phyloP scores from a whole-genome alignment of 2,797 vertebrate genomes.

The Phylloscopus collybita region DNA sequence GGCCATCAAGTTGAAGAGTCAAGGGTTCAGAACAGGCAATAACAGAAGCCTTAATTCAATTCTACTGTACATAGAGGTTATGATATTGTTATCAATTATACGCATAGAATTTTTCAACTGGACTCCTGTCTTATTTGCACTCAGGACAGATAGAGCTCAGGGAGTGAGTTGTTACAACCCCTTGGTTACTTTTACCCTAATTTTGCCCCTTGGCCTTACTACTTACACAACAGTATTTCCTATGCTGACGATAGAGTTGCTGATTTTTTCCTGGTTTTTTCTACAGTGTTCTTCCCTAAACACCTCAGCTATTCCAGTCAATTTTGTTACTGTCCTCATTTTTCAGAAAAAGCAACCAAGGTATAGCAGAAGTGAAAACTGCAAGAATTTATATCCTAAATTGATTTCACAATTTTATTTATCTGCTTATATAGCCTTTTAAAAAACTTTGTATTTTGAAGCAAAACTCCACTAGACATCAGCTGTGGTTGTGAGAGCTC shows the following conservation, averaged over 20 bases:
- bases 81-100: background rate
- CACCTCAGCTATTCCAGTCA: background rate
- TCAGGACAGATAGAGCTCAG: background rate
- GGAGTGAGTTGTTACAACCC: background rate
- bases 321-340: background rate
- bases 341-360: background rate
- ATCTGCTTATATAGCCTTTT: background rate
- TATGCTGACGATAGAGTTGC: background rate
- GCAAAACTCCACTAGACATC: background rate
- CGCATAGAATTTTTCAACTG: background rate
- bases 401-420: background rate
- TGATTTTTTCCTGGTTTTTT: background rate
- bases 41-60: background rate
- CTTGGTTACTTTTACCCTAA: background rate
- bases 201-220: background rate
- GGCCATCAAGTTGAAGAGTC: background rate
- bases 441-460: conserved; percentile 15
- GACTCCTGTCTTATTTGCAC: background rate
- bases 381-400: background rate
- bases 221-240: background rate
- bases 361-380: background rate
- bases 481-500: background rate
- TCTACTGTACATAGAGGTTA: background rate
- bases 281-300: background rate
- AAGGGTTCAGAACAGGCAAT: background rate